Percentiles rank a stretch among this genome's conserved stretches.
Evolutionary conservation across 2,113 vertebrate genomes (phyloP).

Genomic region (Xerus inauris): DNA sequence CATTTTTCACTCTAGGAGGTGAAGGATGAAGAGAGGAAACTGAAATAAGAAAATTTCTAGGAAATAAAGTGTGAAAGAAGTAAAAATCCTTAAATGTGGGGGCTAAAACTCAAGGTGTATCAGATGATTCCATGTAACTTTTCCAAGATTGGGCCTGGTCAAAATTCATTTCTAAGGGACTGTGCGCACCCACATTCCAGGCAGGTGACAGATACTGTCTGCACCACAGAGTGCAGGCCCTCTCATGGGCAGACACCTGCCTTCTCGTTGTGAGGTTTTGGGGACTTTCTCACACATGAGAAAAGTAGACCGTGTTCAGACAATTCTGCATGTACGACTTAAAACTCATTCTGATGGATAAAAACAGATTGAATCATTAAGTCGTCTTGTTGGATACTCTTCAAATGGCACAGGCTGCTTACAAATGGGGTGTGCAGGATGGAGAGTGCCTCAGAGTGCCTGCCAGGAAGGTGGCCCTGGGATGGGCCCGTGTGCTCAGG

Average conservation of each 20-base stretch:
- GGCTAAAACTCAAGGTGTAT: background rate
- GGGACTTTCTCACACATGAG: background rate
- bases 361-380: background rate
- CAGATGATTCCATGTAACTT: background rate
- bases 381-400: fast-evolving
- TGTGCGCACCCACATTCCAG: background rate
- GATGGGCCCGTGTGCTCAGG: fast-evolving
- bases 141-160: background rate
- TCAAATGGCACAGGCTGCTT: background rate
- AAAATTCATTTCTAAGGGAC: background rate
- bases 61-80: background rate
- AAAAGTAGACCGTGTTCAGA: too few species aligned
- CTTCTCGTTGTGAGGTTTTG: too few species aligned
- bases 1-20: fast-evolving
- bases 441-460: fast-evolving
- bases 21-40: background rate
- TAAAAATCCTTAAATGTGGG: background rate
- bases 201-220: too few species aligned
- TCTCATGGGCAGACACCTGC: background rate
- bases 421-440: background rate
- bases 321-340: too few species aligned
- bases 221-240: too few species aligned
- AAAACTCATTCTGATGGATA: background rate
- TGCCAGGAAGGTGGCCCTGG: fast-evolving
- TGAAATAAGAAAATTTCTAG: background rate